These are phyloP conservation scores for Sclerurus mexicanus DNA, from an alignment of 2,113 vertebrate genomes.

Conservation along the genomic window DNA sequence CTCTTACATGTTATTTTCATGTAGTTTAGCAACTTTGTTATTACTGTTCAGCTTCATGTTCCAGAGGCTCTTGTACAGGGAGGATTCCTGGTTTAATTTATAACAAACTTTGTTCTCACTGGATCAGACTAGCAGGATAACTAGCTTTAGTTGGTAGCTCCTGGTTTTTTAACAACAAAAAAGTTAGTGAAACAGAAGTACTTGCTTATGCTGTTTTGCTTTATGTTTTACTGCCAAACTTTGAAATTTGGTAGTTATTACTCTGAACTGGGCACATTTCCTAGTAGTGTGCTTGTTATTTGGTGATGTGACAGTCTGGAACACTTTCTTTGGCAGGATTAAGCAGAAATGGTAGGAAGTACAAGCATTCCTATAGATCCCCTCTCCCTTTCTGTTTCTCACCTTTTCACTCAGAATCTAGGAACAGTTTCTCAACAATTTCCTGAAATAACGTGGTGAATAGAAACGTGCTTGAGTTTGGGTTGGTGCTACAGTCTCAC, in stretches of 20 bases:
- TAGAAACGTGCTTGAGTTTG: background rate
- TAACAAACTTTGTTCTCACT: background rate
- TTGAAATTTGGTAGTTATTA: constrained; percentile 20
- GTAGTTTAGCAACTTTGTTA: background rate
- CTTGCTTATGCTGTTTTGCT: background rate
- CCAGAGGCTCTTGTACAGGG: background rate
- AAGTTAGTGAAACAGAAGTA: background rate
- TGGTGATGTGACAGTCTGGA: background rate
- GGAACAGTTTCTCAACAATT: background rate
- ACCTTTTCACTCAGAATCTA: background rate
- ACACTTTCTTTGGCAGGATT: background rate
- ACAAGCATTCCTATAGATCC: background rate
- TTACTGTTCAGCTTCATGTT: background rate
- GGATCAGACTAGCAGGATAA: background rate
- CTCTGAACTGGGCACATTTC: background rate
- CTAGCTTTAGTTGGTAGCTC: background rate
- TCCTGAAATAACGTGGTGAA: background rate
- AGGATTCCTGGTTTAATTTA: constrained; percentile 17
- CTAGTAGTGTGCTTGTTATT: background rate
- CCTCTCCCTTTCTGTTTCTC: background rate
- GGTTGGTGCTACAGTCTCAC: background rate
- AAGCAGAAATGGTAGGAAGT: background rate
- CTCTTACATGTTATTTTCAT: background rate
- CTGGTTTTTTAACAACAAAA: background rate
- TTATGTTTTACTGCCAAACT: constrained; percentile 6